Evolutionary conservation across 2,113 vertebrate genomes (phyloP), one percentile per base, ranked within the genome.

Genomic region (Oryzias melastigma): DNA sequence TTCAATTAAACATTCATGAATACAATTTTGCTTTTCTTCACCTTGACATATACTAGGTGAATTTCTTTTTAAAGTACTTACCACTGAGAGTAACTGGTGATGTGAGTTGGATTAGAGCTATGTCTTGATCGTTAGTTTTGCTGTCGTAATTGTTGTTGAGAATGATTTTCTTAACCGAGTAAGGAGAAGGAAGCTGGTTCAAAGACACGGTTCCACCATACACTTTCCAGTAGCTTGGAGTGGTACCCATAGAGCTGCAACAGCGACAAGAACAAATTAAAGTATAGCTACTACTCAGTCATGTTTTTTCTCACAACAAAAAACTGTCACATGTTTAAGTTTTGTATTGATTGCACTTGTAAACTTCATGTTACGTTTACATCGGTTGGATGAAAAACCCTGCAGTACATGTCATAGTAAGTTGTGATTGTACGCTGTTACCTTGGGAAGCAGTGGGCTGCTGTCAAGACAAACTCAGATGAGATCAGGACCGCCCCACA

Each of bases 381-480:
- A 35, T 3, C 12, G 8, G 1, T 10, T 10, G 2, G 10, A 12
- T 35, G 10, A 35, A 35, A 35, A 35, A 35, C 12, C 35, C 5
- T 35, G 12, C 7, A 12, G 1, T 35, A 35, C 10, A 35, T 12
- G 35, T 35, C 8, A 8, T 35, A 8, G 7, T 8, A 35, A 7
- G 1, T 35, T 35, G 29, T 35, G 10, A 35, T 35, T 35, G 8
- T 27, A 35, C 2, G 1, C 10, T 35, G 8, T 35, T 74, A 98
- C 96, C 90, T 82, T 55, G 90, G 92, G 85, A 98, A 95, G 87
- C 96, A 98, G 84, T 98, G 96, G 17, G 94, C 93, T 0, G 96
- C 96, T 0, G 94, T 94, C 75, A 96, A 81, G 42, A 95, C 92
- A 91, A 94, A 96, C 84, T 93, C 90, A 0, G 80, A 85, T 0